These are phyloP conservation scores for Acestrorhynchus altus DNA, from an alignment of 2,797 vertebrate genomes.

Conservation along the genomic window DNA sequence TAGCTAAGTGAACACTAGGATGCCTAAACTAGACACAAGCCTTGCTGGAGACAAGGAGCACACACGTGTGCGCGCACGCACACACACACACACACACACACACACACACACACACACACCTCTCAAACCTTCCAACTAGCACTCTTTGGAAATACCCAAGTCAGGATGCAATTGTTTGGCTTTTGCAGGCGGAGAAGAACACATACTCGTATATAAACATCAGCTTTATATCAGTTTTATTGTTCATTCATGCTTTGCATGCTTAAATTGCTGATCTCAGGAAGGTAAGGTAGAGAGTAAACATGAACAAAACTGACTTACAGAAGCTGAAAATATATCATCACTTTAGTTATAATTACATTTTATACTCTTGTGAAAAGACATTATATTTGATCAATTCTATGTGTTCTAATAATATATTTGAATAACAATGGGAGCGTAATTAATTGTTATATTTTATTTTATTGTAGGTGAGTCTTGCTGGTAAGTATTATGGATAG, in stretches of 20 bases:
- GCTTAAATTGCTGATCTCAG: not conserved
- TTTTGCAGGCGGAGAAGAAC: not conserved
- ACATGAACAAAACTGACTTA: too few species aligned
- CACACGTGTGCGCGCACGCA: not conserved
- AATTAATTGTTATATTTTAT: too few species aligned
- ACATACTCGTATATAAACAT: not conserved
- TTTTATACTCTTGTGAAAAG: too few species aligned
- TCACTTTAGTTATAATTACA: too few species aligned
- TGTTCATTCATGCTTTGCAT: not conserved
- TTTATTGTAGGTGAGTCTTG: too few species aligned
- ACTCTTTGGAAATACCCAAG: conserved; percentile 2
- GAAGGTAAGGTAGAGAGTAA: too few species aligned
- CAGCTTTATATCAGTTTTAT: conserved; percentile 7
- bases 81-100: conserved; percentile 6
- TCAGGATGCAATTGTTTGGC: not conserved
- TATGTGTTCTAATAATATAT: too few species aligned
- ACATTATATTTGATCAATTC: too few species aligned
- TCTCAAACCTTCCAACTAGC: not conserved
- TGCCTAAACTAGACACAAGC: conserved; percentile 3
- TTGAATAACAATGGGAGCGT: too few species aligned
- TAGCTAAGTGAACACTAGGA: conserved; percentile 22
- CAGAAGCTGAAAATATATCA: too few species aligned
- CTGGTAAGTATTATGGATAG: too few species aligned
- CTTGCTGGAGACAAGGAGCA: not conserved
- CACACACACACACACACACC: not conserved